phyloP scores from a whole-genome alignment of 2,888 invertebrate species.

The Spilosoma lubricipeda region DNA sequence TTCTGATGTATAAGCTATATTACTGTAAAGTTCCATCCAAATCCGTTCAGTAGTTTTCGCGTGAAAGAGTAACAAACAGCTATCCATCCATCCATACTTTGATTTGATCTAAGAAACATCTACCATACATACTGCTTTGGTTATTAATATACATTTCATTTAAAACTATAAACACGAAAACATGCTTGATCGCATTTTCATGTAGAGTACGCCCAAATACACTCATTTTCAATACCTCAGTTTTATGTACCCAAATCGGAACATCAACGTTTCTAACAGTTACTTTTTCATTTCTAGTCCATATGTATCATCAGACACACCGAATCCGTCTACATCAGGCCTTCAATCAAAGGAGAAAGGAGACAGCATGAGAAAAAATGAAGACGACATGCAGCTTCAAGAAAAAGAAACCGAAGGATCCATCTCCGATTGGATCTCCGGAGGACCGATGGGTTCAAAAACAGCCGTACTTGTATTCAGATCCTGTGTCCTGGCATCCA shows the following conservation, averaged over 20 bases:
- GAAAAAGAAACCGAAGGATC: slow-evolving; percentile 71
- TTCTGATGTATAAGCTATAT: too few relatives aligned
- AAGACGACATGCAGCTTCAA: slow-evolving; percentile 61
- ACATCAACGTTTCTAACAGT: not conserved
- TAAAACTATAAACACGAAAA: not conserved
- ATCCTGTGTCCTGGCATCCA: slow-evolving; percentile 87
- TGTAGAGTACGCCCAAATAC: not conserved
- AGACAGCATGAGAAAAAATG: slow-evolving; percentile 80
- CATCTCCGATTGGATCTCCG: slow-evolving; percentile 85
- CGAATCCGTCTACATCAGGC: slow-evolving; percentile 82
- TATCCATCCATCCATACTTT: too few relatives aligned
- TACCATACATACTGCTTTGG: not conserved
- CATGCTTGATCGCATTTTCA: not conserved
- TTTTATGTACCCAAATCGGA: not conserved
- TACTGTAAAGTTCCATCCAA: too few relatives aligned
- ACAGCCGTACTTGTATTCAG: slow-evolving; percentile 89
- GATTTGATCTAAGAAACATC: not conserved
- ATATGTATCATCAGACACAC: slow-evolving; percentile 81
- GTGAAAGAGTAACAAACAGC: too few relatives aligned
- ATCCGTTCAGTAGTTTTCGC: too few relatives aligned
- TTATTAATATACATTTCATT: not conserved
- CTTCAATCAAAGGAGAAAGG: slow-evolving; percentile 66
- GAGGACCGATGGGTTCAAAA: slow-evolving; percentile 87
- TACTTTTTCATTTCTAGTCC: slow-evolving; percentile 68
- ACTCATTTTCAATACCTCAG: not conserved